Percentiles rank a stretch among this genome's conserved stretches.
Evolutionary conservation across 2,113 vertebrate genomes (phyloP).

Genomic region (Cyprinus carpio): DNA sequence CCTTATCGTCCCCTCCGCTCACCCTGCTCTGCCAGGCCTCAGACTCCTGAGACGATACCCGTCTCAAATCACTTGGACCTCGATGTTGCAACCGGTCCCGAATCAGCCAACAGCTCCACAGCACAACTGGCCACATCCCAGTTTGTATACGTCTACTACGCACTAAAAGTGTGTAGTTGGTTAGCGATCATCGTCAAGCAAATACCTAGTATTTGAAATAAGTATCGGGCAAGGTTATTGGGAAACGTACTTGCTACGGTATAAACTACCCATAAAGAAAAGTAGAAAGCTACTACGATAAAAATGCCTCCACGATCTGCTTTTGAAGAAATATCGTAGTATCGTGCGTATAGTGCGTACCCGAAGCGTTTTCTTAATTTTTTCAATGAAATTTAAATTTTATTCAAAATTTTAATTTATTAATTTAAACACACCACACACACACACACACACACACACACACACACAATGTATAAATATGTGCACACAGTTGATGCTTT

Average conservation of each 20-base stretch:
- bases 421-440: too few species aligned
- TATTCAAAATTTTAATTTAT: too few species aligned
- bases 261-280: neutral
- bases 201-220: neutral
- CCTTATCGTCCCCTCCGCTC: constrained; percentile 66
- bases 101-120: neutral
- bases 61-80: neutral
- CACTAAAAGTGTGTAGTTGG: neutral
- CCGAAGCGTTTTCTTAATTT: too few species aligned
- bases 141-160: neutral
- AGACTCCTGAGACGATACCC: neutral
- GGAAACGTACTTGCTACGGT: neutral
- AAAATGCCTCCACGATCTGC: too few species aligned
- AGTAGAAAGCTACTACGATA: neutral
- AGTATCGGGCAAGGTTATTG: neutral
- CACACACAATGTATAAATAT: too few species aligned
- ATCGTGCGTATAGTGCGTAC: too few species aligned
- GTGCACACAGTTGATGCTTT: too few species aligned
- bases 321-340: too few species aligned
- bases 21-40: constrained; percentile 56
- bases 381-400: too few species aligned
- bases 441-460: too few species aligned
- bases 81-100: neutral
- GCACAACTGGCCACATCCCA: neutral
- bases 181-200: neutral